phyloP scores from a whole-genome alignment of 2,888 invertebrate genomes.

The Conistra vaccinii region DNA sequence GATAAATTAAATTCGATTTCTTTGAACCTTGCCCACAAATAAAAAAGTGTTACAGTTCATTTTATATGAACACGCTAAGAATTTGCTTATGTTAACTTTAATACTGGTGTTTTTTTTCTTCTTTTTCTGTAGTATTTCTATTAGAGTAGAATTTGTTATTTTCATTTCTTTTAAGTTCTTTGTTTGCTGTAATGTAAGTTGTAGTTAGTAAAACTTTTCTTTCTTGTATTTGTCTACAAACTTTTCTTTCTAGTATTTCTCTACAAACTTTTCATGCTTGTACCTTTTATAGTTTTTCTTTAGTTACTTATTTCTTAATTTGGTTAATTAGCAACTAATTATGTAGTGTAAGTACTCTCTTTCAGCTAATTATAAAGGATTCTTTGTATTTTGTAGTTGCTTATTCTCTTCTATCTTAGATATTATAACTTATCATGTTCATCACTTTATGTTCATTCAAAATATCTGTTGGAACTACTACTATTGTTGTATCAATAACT shows the following conservation, averaged over 20 bases:
- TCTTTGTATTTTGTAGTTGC: neutral
- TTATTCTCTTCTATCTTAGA: neutral
- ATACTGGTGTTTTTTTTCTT: neutral
- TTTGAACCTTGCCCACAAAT: neutral
- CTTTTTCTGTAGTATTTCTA: slow-evolving; percentile 4
- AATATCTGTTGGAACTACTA: neutral
- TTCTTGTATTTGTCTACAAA: slow-evolving; percentile 7
- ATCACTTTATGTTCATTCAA: neutral
- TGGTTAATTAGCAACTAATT: slow-evolving; percentile 14
- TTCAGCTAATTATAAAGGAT: neutral
- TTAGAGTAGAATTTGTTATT: neutral
- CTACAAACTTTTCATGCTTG: neutral
- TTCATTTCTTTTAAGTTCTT: neutral
- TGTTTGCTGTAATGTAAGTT: neutral
- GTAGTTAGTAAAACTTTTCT: slow-evolving; percentile 5
- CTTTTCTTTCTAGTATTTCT: too few relatives aligned
- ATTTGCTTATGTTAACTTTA: neutral
- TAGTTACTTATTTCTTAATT: neutral
- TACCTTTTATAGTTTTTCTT: slow-evolving; percentile 14
- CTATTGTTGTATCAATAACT: neutral
- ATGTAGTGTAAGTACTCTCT: neutral
- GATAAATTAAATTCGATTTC: slow-evolving; percentile 5
- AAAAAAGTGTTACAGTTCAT: neutral
- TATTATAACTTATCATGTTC: neutral
- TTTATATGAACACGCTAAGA: slow-evolving; percentile 13